Evolutionary conservation across 2,888 invertebrate species (phyloP).

Genomic region (Mythimna albipuncta): DNA sequence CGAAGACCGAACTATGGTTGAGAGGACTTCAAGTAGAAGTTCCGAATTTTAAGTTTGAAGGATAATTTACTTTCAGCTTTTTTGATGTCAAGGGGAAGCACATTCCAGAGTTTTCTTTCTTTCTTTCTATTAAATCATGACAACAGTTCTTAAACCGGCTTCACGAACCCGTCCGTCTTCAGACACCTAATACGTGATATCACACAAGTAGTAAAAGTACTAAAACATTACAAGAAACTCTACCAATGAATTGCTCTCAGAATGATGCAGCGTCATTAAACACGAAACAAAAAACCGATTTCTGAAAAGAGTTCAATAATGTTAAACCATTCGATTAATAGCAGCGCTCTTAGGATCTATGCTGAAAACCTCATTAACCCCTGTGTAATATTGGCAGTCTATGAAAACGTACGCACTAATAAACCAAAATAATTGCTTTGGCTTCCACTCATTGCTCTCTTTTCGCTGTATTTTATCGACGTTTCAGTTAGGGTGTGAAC

Average conservation of each 20-base stretch:
- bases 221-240: conserved; percentile 4
- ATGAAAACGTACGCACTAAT: conserved; percentile 40
- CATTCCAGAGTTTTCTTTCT: too few species aligned
- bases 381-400: conserved; percentile 32
- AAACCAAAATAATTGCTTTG: conserved; percentile 50
- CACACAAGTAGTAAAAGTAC: background rate
- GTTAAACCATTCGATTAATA: conserved; percentile 31
- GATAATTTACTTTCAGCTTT: too few species aligned
- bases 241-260: conserved; percentile 1
- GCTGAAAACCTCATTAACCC: conserved; percentile 47
- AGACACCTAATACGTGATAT: background rate
- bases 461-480: conserved; percentile 29
- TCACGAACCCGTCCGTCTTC: background rate
- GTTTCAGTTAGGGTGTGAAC: background rate
- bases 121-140: too few species aligned
- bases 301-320: conserved; percentile 11
- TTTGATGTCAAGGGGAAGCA: too few species aligned
- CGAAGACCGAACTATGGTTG: too few species aligned
- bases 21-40: too few species aligned
- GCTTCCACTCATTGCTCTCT: conserved; percentile 31
- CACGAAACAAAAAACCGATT: background rate
- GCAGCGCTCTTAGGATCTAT: conserved; percentile 29
- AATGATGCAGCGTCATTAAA: background rate
- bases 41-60: too few species aligned
- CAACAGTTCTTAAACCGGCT: background rate